Percentiles rank a stretch among this genome's conserved stretches.
Conservation (phyloP, 35 echinoderm and acorn worm genomes). For the Ophioderma brevispina region DNA sequence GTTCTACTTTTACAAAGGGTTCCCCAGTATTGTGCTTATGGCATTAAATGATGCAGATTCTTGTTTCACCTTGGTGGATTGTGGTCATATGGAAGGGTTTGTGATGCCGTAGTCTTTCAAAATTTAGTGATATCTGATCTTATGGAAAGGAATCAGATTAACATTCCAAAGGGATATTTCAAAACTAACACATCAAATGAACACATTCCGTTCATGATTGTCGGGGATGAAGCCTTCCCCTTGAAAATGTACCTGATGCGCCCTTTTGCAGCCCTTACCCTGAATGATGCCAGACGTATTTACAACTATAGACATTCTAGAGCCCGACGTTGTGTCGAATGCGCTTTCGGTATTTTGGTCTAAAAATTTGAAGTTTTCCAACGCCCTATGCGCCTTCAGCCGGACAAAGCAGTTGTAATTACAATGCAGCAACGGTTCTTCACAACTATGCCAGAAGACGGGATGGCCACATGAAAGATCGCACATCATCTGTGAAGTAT, state of each 20-base stretch:
- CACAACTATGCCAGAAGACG: constrained; percentile 45
- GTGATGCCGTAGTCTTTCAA: constrained; percentile 49
- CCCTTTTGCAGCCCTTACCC: constrained; percentile 47
- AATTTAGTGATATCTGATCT: constrained; percentile 49
- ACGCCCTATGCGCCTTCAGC: constrained; percentile 38
- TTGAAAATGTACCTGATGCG: constrained; percentile 55
- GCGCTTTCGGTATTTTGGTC: constrained; percentile 59
- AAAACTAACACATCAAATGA: constrained; percentile 55
- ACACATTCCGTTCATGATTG: constrained; percentile 50
- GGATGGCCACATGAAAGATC: constrained; percentile 52
- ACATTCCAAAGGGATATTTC: constrained; percentile 53
- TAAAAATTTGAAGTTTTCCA: constrained; percentile 49
- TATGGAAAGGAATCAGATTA: constrained; percentile 41
- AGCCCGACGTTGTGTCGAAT: constrained; percentile 52
- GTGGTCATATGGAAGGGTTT: constrained; percentile 49
- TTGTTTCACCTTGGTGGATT: constrained; percentile 29
- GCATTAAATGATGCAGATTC: constrained; percentile 64
- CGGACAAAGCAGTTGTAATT: constrained; percentile 49
- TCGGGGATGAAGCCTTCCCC: constrained; percentile 65
- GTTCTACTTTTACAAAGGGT: constrained; percentile 68
- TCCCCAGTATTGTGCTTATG: constrained; percentile 65
- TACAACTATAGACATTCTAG: constrained; percentile 75
- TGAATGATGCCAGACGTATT: constrained; percentile 46
- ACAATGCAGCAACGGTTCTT: constrained; percentile 46
- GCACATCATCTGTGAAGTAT: constrained; percentile 49